Percentiles rank a stretch among this genome's conserved stretches.
Conservation (phyloP, 2,113 vertebrate species). For the Colius striatus region DNA sequence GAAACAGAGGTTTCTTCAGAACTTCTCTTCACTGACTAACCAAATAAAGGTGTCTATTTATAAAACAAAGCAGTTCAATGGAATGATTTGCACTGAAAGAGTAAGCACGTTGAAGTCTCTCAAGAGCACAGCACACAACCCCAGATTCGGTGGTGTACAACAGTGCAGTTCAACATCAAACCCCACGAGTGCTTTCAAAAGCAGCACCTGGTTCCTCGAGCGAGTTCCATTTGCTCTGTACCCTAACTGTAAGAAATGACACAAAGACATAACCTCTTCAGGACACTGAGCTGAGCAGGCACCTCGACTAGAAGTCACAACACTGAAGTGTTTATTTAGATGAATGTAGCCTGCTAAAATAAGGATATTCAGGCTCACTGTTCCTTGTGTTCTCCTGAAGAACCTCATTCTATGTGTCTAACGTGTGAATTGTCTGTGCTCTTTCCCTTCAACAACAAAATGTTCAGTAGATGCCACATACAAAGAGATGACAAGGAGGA, state of each 20-base stretch:
- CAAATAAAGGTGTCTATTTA: not conserved
- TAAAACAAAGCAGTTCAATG: not conserved
- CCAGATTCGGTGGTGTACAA: not conserved
- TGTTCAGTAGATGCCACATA: fast-evolving
- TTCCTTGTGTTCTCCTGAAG: not conserved
- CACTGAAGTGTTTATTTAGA: not conserved
- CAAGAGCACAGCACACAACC: not conserved
- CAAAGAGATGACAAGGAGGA: not conserved
- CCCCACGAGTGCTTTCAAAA: not conserved
- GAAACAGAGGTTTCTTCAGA: constrained; percentile 15
- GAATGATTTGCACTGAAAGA: not conserved
- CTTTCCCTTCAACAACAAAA: not conserved
- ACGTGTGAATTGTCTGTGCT: fast-evolving
- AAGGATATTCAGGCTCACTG: not conserved
- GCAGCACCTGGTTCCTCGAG: fast-evolving
- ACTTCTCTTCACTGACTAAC: not conserved
- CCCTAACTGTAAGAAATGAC: not conserved
- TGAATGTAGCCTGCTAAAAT: not conserved
- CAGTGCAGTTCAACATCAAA: not conserved
- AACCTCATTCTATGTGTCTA: not conserved
- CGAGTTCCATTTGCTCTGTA: not conserved
- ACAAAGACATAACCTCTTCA: not conserved
- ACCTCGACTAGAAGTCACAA: fast-evolving
- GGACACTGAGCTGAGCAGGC: not conserved
- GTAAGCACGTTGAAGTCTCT: not conserved